Percentiles rank a stretch among this genome's conserved stretches.
Conservation (phyloP, 2,113 vertebrate genomes). For the Camarhynchus parvulus region DNA sequence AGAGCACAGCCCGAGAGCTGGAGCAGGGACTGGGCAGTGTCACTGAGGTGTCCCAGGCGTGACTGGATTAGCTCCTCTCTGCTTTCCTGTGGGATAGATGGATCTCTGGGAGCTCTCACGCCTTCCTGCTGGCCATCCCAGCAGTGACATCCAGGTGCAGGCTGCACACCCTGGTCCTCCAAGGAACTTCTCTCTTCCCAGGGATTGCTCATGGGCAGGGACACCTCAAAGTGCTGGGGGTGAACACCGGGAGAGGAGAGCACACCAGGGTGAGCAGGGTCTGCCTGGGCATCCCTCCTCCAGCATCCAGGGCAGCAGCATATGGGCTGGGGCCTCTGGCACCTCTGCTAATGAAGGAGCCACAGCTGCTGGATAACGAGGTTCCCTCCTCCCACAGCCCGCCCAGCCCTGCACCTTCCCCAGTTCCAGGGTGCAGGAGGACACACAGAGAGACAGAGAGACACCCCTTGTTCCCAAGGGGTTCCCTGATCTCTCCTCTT, state of each 20-base stretch:
- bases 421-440: background rate
- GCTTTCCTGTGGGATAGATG: background rate
- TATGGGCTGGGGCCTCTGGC: background rate
- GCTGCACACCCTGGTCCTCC: accelerated
- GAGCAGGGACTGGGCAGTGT: accelerated
- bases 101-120: accelerated
- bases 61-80: background rate
- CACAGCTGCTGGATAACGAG: background rate
- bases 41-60: accelerated
- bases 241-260: background rate
- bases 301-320: background rate
- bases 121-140: background rate
- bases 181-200: background rate
- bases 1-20: accelerated
- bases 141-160: background rate
- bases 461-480: background rate
- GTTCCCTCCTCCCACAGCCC: background rate
- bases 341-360: background rate
- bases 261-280: accelerated
- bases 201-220: background rate
- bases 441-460: background rate
- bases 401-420: background rate
- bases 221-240: background rate
- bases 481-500: conserved; percentile 18
- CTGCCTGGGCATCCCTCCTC: background rate